Evolutionary conservation across 2,797 vertebrate species (phyloP).

Genomic region (Fratercula arctica): DNA sequence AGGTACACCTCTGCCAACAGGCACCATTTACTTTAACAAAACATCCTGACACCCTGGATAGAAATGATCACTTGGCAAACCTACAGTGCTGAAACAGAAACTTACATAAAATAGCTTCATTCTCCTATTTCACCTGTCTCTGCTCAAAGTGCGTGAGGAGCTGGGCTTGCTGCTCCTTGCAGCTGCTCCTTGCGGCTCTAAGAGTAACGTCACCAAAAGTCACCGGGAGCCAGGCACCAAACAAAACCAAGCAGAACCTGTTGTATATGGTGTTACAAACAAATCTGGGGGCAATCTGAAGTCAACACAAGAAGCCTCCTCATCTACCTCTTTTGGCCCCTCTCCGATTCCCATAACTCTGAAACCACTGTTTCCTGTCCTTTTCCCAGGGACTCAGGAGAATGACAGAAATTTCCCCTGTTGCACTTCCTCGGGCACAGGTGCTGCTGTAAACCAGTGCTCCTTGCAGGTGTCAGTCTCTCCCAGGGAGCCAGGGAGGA

Average conservation of each 20-base stretch:
- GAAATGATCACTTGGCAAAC: not conserved
- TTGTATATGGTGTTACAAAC: not conserved
- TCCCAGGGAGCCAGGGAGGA: not conserved
- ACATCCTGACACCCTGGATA: not conserved
- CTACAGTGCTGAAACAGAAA: not conserved
- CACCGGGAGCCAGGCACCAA: not conserved
- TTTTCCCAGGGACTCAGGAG: not conserved
- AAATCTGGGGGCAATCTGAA: not conserved
- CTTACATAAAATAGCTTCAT: not conserved
- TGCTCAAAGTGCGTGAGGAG: not conserved
- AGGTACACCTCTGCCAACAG: not conserved
- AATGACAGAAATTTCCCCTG: not conserved
- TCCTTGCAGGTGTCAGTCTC: not conserved
- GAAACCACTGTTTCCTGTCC: not conserved
- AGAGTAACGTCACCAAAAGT: not conserved
- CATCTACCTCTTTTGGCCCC: not conserved
- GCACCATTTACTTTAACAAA: not conserved
- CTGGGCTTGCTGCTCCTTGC: not conserved
- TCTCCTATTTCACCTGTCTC: not conserved
- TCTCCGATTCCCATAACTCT: not conserved
- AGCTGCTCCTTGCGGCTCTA: not conserved
- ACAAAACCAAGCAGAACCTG: not conserved
- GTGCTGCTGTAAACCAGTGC: not conserved
- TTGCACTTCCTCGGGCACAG: not conserved
- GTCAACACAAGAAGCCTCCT: not conserved